Evolutionary conservation across 2,888 invertebrate genomes (phyloP), one percentile per base, ranked within the genome.

Genomic region (Drosophila prolongata): DNA sequence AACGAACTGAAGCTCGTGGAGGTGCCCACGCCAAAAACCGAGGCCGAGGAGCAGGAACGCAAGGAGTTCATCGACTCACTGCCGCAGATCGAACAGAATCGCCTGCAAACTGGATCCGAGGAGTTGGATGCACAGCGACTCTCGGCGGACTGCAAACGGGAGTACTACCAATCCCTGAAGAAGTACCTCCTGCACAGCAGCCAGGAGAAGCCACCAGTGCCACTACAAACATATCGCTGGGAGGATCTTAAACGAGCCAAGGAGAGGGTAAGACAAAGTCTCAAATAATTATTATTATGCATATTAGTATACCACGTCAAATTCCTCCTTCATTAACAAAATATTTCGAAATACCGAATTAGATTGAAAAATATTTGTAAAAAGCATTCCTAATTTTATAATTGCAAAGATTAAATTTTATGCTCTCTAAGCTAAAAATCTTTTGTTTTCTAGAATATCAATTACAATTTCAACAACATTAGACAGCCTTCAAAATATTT

Each of bases 211-310:
- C 96, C 96, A 79, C 95, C 95, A 77, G 94, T 95, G 85, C 96
- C 96, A 73, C 93, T 95, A 85, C 95, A 95, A 92, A 96, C 96
- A 57, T 96, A 96, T 92, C 94, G 95, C 93, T 96, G 96, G 96
- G 96, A 96, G 93, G 96, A 96, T 92, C 93, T 96, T 44, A 93
- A 94, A 84, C 93, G 95, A 90, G 94, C 95, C 80, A 95, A 95
- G 92, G 93, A 94, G 84, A 94, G 92, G 75, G 92, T 92, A 79
- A 89, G 89, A 78, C 3, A 44, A 11, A 5, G 1, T 37, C 24
- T 24, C 24, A 24, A 24, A 4, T 4, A 24, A 5, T 0, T 24
- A 24, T 24, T 24, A 24, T 24, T 24, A 24, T 4, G 4, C 24
- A 4, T 24, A 24, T 4, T 4, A 24, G 19, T 19, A 24, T 4